Percentiles rank a stretch among this genome's conserved stretches.
These are phyloP conservation scores for Babylonia areolata DNA, from an alignment of 1,140 invertebrate genomes.

Conservation along the genomic window DNA sequence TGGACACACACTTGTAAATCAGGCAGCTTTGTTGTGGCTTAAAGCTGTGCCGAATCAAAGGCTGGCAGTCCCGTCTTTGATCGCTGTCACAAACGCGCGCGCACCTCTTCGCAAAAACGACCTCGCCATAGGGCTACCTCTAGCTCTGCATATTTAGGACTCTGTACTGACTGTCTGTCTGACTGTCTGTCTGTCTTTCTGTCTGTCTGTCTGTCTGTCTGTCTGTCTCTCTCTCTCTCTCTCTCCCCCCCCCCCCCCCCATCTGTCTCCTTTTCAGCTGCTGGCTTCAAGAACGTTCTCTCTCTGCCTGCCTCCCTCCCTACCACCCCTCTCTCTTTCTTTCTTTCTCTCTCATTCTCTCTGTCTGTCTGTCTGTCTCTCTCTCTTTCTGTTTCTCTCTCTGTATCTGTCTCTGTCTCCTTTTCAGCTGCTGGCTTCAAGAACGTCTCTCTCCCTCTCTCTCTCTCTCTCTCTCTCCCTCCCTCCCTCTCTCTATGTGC, in stretches of 20 bases:
- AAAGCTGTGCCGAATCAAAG: conserved; percentile 32
- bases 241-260: neutral
- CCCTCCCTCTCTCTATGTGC: too few species aligned
- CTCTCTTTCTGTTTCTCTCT: neutral
- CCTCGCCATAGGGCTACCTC: neutral
- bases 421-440: too few species aligned
- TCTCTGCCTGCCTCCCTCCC: neutral
- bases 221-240: conserved; percentile 27
- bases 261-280: neutral
- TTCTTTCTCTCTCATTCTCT: conserved; percentile 20
- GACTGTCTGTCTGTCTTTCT: conserved; percentile 22
- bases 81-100: neutral
- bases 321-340: conserved; percentile 16
- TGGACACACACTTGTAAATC: conserved; percentile 35
- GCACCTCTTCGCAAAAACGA: neutral
- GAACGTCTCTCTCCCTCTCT: conserved; percentile 9
- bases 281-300: too few species aligned
- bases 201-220: neutral
- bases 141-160: neutral
- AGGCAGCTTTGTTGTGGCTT: conserved; percentile 3
- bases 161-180: neutral
- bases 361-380: neutral
- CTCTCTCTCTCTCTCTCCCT: conserved; percentile 17
- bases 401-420: neutral
- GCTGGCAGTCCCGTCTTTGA: conserved; percentile 17